phyloP scores from a whole-genome alignment of 2,888 invertebrate genomes.

The Apomyelois bistriatella region DNA sequence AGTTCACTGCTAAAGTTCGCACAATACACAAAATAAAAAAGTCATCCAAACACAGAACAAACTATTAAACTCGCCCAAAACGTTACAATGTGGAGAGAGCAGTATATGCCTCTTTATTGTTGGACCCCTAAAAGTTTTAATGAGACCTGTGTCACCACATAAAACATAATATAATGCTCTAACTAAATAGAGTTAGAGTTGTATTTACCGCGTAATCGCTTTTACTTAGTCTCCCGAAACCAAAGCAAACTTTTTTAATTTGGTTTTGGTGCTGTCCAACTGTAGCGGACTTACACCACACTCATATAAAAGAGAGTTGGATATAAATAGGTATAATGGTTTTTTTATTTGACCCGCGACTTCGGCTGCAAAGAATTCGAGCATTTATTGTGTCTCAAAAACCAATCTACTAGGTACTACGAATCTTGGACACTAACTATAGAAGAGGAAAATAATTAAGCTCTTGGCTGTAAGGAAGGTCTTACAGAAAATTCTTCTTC shows the following conservation, averaged over 20 bases:
- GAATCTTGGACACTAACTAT: too few species aligned
- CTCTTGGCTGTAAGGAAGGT: too few species aligned
- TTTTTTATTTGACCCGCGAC: too few species aligned
- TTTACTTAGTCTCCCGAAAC: background rate
- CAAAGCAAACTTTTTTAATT: background rate
- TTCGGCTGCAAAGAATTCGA: too few species aligned
- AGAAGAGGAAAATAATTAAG: too few species aligned
- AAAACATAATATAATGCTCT: constrained; percentile 3
- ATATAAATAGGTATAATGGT: too few species aligned
- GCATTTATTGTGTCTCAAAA: too few species aligned
- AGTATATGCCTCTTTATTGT: background rate
- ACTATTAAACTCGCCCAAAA: background rate
- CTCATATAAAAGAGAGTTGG: background rate
- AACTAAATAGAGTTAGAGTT: background rate
- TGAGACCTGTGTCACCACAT: constrained; percentile 6
- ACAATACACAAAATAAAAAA: background rate
- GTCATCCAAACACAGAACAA: background rate
- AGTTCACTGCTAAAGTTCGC: too few species aligned
- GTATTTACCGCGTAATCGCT: background rate
- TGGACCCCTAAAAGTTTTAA: background rate
- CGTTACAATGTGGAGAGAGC: background rate
- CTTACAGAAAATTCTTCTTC: too few species aligned
- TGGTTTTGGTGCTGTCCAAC: background rate
- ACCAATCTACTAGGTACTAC: too few species aligned
- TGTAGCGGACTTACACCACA: too few species aligned